Evolutionary conservation across 2,113 vertebrate genomes (phyloP).

Genomic region (Psilopsiagon aurifrons): DNA sequence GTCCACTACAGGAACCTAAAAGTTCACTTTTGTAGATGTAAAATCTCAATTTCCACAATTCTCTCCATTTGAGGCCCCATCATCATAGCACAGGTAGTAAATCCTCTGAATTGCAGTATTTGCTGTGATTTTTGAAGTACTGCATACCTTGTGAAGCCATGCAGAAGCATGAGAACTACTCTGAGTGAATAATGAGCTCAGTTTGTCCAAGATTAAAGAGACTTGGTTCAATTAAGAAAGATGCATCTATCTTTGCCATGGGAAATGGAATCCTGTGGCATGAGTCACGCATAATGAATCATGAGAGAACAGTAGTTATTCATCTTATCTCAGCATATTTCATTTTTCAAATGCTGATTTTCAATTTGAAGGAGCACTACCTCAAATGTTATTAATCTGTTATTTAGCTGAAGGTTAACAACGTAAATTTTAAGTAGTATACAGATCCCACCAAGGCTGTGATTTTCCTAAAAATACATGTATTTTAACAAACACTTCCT

Average conservation of each 20-base stretch:
- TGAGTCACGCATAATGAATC: conserved; percentile 1
- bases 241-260: conserved; percentile 48
- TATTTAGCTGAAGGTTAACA: neutral
- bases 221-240: conserved; percentile 45
- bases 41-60: neutral
- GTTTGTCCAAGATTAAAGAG: neutral
- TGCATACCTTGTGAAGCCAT: neutral
- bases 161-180: neutral
- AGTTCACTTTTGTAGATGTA: neutral
- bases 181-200: neutral
- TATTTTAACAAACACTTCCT: neutral
- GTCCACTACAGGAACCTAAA: neutral
- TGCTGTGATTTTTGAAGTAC: neutral
- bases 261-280: conserved; percentile 25
- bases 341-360: neutral
- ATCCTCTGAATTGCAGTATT: neutral
- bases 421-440: neutral
- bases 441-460: neutral
- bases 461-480: neutral
- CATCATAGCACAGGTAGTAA: neutral
- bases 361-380: neutral
- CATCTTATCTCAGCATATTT: neutral
- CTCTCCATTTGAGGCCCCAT: neutral
- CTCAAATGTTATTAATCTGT: neutral
- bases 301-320: conserved; percentile 23